Evolutionary conservation across 2,888 invertebrate genomes (phyloP), one percentile per base, ranked within the genome.

Genomic region (Aporophyla lueneburgensis): DNA sequence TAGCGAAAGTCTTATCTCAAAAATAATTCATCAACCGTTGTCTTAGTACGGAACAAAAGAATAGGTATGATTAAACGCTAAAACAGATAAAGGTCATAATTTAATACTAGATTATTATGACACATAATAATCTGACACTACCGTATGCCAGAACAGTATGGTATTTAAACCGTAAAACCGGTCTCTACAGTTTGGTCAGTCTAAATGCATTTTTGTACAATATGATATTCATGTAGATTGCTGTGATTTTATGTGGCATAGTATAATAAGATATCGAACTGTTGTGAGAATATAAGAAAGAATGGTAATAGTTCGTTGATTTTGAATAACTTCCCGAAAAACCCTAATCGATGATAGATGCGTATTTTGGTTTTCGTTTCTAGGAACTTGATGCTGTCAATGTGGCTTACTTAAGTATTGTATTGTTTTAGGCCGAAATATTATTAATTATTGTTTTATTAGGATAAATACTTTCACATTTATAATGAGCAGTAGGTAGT

Each of bases 121-220:
- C 49, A 74, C 49, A 40, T 9, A 59, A 76, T 72, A 70, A 62
- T 76, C 62, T 33, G 53, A 61, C 59, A 74, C 71, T 75, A 59
- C 70, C 40, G 62, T 61, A 54, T 76, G 33, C 33, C 51, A 67
- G 27, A 56, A 61, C 43, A 66, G 58, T 63, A n/a, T 63, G 66
- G n/a, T 82, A 72, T 71, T 54, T 63, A 81, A 63, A 73, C 54
- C 24, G 62, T 56, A 78, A 66, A 76, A 83, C 80, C 67, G 70
- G 83, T 80, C 80, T 53, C 46, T 58, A 53, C 33, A 72, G 71
- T 80, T 76, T 71, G 67, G 67, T 16, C 59, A 56, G 59, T 54
- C 67, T 63, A 56, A 12, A 24, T 82, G 74, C 71, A 81, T 78
- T 78, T 77, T 78, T 74, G 51, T 81, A 68, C 68, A 82, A 68